Percentiles rank a stretch among this genome's conserved stretches.
Conservation (phyloP, 2,113 vertebrate species). For the Crotalus tigris region DNA sequence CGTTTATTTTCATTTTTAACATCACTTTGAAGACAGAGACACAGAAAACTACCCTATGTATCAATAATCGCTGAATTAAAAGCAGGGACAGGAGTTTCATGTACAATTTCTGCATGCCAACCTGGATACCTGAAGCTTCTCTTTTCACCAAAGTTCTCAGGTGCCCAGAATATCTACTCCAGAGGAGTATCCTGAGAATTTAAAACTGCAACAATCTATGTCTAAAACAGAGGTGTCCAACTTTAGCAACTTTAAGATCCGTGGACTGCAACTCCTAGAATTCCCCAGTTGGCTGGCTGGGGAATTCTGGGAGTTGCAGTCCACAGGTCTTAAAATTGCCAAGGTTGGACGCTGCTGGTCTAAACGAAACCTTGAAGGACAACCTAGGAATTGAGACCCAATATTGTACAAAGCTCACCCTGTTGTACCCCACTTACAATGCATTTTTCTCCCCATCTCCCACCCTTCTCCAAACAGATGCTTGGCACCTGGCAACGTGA, state of each 20-base stretch:
- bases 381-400: not conserved
- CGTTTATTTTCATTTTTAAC: not conserved
- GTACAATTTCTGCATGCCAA: no score
- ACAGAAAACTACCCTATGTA: not conserved
- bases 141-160: not conserved
- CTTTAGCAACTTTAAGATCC: not conserved
- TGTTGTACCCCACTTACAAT: conserved; percentile 31
- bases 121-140: not conserved
- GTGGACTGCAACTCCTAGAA: not conserved
- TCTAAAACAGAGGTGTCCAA: not conserved
- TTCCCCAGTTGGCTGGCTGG: not conserved
- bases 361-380: not conserved
- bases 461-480: conserved; percentile 47
- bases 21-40: not conserved
- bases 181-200: not conserved
- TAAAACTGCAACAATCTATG: conserved; percentile 10
- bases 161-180: not conserved
- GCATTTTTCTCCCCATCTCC: conserved; percentile 20
- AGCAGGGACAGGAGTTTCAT: not conserved
- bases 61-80: not conserved
- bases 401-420: conserved; percentile 7
- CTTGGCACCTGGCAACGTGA: not conserved
- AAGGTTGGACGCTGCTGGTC: not conserved
- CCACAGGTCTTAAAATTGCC: not conserved
- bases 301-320: not conserved